Evolutionary conservation across 2,888 invertebrate species (phyloP).

Genomic region (Thalpophila matura): DNA sequence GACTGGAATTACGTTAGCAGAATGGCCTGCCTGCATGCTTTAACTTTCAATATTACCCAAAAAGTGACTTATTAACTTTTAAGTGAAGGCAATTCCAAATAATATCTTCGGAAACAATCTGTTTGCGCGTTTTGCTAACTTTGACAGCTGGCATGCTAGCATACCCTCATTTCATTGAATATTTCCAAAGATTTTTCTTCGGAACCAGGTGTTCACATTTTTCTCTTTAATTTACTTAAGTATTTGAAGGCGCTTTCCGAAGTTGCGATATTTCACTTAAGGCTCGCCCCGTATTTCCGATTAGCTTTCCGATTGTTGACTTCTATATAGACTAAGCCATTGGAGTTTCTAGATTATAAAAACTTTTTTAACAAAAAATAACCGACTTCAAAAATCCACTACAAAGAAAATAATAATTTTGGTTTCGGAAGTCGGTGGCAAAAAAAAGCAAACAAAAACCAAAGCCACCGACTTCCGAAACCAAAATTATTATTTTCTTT

Average conservation of each 20-base stretch:
- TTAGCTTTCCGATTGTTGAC: constrained; percentile 30
- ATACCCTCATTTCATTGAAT: constrained; percentile 48
- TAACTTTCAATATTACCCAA: not conserved
- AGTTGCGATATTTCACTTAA: constrained; percentile 29
- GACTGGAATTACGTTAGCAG: too few relatives aligned
- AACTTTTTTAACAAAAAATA: too few relatives aligned
- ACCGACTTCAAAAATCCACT: too few relatives aligned
- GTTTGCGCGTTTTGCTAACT: constrained; percentile 40
- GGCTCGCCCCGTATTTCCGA: constrained; percentile 27
- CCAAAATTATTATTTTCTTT: too few relatives aligned
- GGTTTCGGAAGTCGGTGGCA: too few relatives aligned
- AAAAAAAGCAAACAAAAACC: too few relatives aligned
- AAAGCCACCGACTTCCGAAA: too few relatives aligned
- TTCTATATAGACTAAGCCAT: not conserved
- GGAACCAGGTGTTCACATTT: constrained; percentile 50
- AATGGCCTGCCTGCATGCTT: too few relatives aligned
- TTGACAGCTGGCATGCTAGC: constrained; percentile 33
- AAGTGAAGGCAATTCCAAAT: constrained; percentile 21
- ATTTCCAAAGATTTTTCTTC: constrained; percentile 37
- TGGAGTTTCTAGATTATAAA: too few relatives aligned
- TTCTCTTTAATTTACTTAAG: constrained; percentile 59
- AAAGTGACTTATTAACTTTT: constrained; percentile 19
- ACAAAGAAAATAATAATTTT: too few relatives aligned
- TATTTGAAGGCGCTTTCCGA: constrained; percentile 20
- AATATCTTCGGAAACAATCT: constrained; percentile 41